Evolutionary conservation across 2,888 invertebrate genomes (phyloP), one percentile per base, ranked within the genome.

Genomic region (Girardia tigrina): DNA sequence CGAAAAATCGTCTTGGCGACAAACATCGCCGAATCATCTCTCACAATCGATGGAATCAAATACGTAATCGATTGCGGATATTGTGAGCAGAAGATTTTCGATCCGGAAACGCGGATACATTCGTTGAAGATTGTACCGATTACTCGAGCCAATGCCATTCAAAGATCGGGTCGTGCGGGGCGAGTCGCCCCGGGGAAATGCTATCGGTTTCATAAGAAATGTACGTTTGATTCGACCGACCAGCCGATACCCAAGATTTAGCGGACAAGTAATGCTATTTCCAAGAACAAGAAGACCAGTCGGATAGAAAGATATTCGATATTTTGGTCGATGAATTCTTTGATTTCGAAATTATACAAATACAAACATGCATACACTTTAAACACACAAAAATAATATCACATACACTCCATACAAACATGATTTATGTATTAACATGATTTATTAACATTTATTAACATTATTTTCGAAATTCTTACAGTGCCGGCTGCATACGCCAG

Each of bases 1-100:
- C 87, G 98, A 78, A 98, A 98, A 87, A 93, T 97, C 14, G 90
- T 98, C 8, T 85, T 99, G 71, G 98, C 98, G 0, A 98, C 98
- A 23, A 98, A 98, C 82, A 98, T 98, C 81, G 98, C 98, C 0
- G 98, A 99, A 86, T 99, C 98, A 0, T 97, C 97, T 0, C 86
- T 98, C 29, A 98, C 98, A 0, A 99, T 99, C 79, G 97, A 98
- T 83, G 97, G 97, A 80, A 98, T 98, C 78, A 90, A 93, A 78
- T 99, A 94, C 85, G 98, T 98, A 0, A 94, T 98, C 79, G 98
- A 98, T 86, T 94, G 97, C n/a, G 98, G 98, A 0, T 99, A 95
- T 86, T 92, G 93, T 71, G 99, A 98, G 84, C 95, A 97, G 85
- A 97, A 97, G 83, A 94, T 94, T 85, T 98, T 94, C 82, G 88